Base-by-base conservation (phyloP, 1,140 invertebrate genomes). In the Drosophila funebris region DNA sequence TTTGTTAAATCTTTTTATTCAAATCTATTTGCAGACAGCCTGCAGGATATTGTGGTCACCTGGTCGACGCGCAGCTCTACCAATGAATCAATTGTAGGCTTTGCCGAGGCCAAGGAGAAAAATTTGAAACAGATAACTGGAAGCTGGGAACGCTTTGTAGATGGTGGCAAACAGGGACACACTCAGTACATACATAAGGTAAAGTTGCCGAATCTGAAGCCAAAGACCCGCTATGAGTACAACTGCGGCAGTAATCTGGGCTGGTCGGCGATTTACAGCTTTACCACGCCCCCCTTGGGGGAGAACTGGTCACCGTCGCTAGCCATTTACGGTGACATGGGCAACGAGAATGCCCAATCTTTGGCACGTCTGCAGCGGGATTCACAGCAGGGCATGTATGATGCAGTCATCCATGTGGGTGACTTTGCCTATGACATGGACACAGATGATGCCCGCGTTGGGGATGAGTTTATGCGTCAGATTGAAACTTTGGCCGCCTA, bases 381-480 rank as follows among this genome's bases (percentile, higher is more conserved):
- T 82, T 94, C 95, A 0, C 94, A 97, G 83, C 92, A 93, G 18
- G 96, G 94, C 16, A 92, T 95, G 78, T 98, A 97, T 91, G 97
- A 99, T 93, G 94, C 96, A 60, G 95, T 97, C 58, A 93, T 99
- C 41, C 98, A 99, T 93, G 96, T 98, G 73, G 98, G 97, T 0
- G 97, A 98, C 93, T 97, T 99, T 93, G 98, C 97, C 0, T 99
- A 99, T 93, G 96, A 99, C 92, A 97, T 99, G 96, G 93, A 98
- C 92, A 93, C 94, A 0, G 90, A 96, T 22, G 93, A 97, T 90
- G 97, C 95, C 0, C 91, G 92, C 20, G 94, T 97, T 50, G 97
- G 97, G 0, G 97, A 98, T 93, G 94, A 95, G 88, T 98, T 98
- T 91, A 97, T 98, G 96, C 93, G 95, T 14, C 96, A 97, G 92